Conservation (phyloP, 2,113 vertebrate species). For the Eudyptes chrysolophus region DNA sequence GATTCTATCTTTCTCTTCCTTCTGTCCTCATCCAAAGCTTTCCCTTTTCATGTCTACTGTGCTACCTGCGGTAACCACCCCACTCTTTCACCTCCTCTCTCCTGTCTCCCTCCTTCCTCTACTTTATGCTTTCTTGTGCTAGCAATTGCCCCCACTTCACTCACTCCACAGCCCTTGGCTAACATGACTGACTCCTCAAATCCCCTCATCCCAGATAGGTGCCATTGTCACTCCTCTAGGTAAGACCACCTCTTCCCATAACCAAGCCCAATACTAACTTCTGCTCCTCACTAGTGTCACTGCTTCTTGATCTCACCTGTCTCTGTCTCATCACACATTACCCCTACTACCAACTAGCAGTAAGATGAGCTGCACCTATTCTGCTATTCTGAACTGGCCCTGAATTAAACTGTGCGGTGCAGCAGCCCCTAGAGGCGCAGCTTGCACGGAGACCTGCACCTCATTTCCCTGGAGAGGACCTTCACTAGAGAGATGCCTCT, state of each 20-base stretch:
- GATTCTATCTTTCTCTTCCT: background rate
- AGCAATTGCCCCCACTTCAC: too few relatives aligned
- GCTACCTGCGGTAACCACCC: background rate
- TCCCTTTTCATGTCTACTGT: background rate
- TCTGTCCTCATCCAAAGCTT: background rate
- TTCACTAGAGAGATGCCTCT: background rate
- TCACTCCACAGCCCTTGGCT: background rate
- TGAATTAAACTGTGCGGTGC: background rate
- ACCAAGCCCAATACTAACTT: background rate
- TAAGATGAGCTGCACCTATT: background rate
- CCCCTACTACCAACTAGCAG: background rate
- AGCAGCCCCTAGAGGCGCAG: background rate
- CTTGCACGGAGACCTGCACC: background rate
- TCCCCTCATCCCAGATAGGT: background rate
- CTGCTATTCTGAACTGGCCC: background rate
- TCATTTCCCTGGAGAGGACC: background rate
- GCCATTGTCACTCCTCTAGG: too few relatives aligned
- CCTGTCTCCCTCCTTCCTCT: background rate
- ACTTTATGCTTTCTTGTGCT: background rate
- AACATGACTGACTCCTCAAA: background rate
- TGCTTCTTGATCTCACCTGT: background rate
- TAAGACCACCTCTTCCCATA: background rate
- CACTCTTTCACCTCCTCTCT: background rate
- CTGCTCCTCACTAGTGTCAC: background rate
- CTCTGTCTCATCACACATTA: background rate